Conservation (phyloP, 2,888 invertebrate species). For the Macropis europaea region DNA sequence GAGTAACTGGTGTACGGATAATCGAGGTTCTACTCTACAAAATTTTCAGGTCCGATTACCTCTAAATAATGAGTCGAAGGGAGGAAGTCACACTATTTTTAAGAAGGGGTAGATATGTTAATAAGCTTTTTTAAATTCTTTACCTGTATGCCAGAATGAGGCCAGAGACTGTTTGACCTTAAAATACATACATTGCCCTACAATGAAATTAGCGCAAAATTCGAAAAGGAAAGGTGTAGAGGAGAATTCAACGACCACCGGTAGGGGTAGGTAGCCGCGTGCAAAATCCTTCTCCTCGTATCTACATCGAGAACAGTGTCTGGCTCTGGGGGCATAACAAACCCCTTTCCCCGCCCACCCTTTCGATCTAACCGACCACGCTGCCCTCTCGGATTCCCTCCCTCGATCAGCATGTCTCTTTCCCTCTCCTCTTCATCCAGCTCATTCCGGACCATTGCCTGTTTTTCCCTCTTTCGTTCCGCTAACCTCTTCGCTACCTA, state of each 20-base stretch:
- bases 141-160: too few species aligned
- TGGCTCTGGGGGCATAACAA: conserved; percentile 49
- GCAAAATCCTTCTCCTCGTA: conserved; percentile 51
- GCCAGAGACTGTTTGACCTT: too few species aligned
- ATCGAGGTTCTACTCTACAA: too few species aligned
- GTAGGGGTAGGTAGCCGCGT: conserved; percentile 52
- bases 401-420: conserved; percentile 27
- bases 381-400: conserved; percentile 53
- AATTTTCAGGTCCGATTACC: too few species aligned
- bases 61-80: too few species aligned
- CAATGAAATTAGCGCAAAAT: conserved; percentile 1
- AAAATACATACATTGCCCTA: too few species aligned
- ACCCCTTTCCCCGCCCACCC: conserved; percentile 56
- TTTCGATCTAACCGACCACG: conserved; percentile 46
- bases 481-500: conserved; percentile 26
- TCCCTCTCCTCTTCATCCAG: conserved; percentile 28
- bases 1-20: too few species aligned
- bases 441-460: conserved; percentile 44
- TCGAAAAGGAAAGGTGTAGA: not conserved
- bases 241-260: conserved; percentile 25
- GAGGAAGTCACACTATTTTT: too few species aligned
- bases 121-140: too few species aligned
- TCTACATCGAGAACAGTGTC: conserved; percentile 42
- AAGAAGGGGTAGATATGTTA: too few species aligned
- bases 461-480: conserved; percentile 27